Evolutionary conservation across 2,888 invertebrate genomes (phyloP).

Genomic region (Dioctria linearis): DNA sequence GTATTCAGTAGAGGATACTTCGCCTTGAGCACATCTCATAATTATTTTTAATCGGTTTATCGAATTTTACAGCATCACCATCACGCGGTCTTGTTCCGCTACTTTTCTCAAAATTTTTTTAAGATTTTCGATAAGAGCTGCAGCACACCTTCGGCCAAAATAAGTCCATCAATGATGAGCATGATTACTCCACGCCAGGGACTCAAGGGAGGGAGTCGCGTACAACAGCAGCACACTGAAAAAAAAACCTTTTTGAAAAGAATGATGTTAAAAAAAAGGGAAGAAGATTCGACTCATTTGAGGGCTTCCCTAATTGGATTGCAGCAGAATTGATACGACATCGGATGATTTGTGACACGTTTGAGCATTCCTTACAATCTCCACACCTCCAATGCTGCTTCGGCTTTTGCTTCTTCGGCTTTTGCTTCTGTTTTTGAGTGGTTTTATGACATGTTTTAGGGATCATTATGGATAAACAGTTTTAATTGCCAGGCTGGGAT

Average conservation of each 20-base stretch:
- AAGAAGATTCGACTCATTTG: not conserved
- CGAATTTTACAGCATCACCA: slow-evolving; percentile 28
- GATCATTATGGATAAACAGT: slow-evolving; percentile 15
- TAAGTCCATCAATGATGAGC: no score
- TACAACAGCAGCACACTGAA: slow-evolving; percentile 2
- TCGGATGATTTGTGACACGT: slow-evolving; percentile 30
- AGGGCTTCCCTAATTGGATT: slow-evolving; percentile 43
- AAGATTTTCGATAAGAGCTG: slow-evolving; percentile 10
- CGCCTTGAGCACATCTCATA: slow-evolving; percentile 38
- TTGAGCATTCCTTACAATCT: not conserved
- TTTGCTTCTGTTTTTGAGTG: not conserved
- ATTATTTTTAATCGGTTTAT: slow-evolving; percentile 51
- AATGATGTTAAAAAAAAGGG: slow-evolving; percentile 28
- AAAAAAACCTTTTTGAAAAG: not conserved
- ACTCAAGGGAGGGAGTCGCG: not conserved
- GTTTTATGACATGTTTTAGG: not conserved
- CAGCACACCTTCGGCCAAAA: not conserved
- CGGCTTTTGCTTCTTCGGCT: no score
- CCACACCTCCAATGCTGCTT: no score
- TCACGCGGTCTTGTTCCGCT: slow-evolving; percentile 14
- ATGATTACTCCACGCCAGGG: no score
- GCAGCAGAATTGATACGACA: slow-evolving; percentile 10
- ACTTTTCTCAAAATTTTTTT: not conserved
- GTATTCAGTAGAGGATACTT: not conserved
- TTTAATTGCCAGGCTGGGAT: slow-evolving; percentile 8